These are phyloP conservation scores for Euphonia xanthogaster DNA, from an alignment of 2,797 vertebrate genomes.

Conservation along the genomic window DNA sequence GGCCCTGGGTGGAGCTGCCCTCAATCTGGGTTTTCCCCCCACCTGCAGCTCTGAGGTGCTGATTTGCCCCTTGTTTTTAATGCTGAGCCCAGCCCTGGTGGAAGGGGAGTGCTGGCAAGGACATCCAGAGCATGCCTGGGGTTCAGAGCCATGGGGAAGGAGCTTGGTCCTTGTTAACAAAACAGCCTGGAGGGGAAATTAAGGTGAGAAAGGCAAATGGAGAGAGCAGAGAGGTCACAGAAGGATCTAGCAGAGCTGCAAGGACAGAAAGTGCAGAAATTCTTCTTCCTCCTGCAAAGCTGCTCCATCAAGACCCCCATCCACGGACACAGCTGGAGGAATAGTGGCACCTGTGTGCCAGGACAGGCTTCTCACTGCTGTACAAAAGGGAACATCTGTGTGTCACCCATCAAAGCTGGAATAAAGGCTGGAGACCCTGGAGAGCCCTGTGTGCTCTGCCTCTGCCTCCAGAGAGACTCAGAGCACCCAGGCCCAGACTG, in stretches of 20 bases:
- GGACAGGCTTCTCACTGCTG: not conserved
- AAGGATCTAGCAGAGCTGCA: not conserved
- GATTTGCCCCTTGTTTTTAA: not conserved
- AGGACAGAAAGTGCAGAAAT: not conserved
- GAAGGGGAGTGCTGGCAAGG: not conserved
- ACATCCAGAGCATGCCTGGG: not conserved
- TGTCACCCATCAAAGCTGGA: not conserved
- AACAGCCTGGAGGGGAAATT: not conserved
- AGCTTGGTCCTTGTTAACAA: not conserved
- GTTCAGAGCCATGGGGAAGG: not conserved
- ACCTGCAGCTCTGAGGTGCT: not conserved
- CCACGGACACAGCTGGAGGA: not conserved
- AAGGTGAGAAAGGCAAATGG: not conserved
- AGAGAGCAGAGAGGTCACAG: not conserved
- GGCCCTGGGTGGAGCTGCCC: not conserved
- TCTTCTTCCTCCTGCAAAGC: not conserved
- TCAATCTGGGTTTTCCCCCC: not conserved
- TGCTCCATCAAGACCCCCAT: not conserved
- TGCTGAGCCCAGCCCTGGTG: not conserved
- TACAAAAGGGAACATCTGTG: not conserved
- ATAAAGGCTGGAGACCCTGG: not conserved
- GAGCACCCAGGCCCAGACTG: not conserved
- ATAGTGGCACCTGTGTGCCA: not conserved
- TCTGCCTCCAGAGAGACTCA: not conserved
- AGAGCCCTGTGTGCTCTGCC: accelerated